Percentiles rank a stretch among this genome's conserved stretches.
Conservation (phyloP, 37 sponge, comb jelly and placozoan species). For the Mnemiopsis leidyi region DNA sequence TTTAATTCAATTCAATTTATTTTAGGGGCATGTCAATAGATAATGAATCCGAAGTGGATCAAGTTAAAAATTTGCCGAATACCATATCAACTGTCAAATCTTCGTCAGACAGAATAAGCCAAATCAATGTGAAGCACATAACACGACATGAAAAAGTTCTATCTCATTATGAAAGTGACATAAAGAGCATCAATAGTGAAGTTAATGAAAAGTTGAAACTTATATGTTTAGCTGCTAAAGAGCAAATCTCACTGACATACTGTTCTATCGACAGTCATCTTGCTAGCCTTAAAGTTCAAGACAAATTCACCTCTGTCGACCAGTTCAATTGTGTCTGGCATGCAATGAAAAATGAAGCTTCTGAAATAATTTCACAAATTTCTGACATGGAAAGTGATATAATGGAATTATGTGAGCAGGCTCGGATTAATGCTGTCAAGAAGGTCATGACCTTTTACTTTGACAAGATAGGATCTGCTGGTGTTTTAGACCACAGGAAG, state of each 20-base stretch:
- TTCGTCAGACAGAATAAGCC: conserved; percentile 19
- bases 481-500: conserved; percentile 4
- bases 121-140: not conserved
- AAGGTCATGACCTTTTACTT: not conserved
- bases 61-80: conserved; percentile 2
- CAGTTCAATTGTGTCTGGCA: not conserved
- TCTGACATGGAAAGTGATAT: not conserved
- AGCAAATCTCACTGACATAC: not conserved
- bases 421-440: not conserved
- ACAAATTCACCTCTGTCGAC: not conserved
- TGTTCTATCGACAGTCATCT: not conserved
- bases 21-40: not conserved
- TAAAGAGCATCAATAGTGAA: not conserved
- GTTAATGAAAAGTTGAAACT: not conserved
- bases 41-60: not conserved
- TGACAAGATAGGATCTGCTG: not conserved
- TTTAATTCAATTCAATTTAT: not conserved
- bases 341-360: not conserved
- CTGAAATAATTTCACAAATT: not conserved
- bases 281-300: not conserved
- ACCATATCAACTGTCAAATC: not conserved
- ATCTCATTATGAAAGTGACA: not conserved
- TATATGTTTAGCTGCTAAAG: not conserved
- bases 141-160: not conserved
- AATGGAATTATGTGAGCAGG: not conserved